Evolutionary conservation across 2,797 vertebrate genomes (phyloP).

Genomic region (Eleutherodactylus coqui): DNA sequence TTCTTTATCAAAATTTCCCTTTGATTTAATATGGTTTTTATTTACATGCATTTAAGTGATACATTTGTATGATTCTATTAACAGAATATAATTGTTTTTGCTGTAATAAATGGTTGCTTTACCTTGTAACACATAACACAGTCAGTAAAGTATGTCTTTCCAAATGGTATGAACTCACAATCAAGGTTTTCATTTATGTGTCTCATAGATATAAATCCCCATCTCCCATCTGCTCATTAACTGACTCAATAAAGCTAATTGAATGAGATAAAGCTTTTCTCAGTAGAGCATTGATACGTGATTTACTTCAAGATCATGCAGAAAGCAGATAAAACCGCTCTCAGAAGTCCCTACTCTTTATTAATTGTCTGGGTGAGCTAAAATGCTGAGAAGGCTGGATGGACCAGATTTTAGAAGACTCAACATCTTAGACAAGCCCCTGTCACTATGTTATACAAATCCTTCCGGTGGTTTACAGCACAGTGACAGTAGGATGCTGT

Average conservation of each 20-base stretch:
- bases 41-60: not conserved
- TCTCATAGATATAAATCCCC: slow-evolving; percentile 30
- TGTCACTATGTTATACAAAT: slow-evolving; percentile 45
- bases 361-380: not conserved
- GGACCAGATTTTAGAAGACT: slow-evolving; percentile 22
- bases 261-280: slow-evolving; percentile 49
- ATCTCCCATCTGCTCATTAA: slow-evolving; percentile 52
- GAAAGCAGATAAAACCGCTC: slow-evolving; percentile 28
- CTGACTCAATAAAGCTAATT: slow-evolving; percentile 42
- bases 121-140: not conserved
- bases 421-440: slow-evolving; percentile 40
- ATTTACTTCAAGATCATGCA: slow-evolving; percentile 53
- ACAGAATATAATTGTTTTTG: too few relatives aligned
- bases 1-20: too few relatives aligned
- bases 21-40: not conserved
- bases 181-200: not conserved
- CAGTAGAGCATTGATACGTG: not conserved
- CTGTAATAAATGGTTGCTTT: not conserved
- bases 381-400: slow-evolving; percentile 29
- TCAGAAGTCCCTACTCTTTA: not conserved
- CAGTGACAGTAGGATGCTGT: slow-evolving; percentile 35
- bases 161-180: not conserved
- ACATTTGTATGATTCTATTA: not conserved
- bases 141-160: not conserved
- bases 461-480: not conserved